A percentile compares a stretch with the other conserved stretches of the same genome.
Conservation (phyloP, 2,113 vertebrate genomes). For the Sylvietta virens region DNA sequence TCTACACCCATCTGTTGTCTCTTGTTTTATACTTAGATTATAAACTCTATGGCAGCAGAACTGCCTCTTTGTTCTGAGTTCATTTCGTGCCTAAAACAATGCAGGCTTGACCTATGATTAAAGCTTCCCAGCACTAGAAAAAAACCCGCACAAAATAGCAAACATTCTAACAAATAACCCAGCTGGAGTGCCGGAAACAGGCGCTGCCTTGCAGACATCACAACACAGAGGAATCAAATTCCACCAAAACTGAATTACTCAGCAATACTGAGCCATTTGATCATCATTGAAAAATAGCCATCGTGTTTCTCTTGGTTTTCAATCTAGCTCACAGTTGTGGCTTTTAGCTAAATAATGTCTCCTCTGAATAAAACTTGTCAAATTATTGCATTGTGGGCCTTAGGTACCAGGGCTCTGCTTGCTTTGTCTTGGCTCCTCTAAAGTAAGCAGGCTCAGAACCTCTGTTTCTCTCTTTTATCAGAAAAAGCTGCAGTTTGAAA, state of each 20-base stretch:
- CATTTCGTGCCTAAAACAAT: slow-evolving; percentile 17
- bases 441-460: not conserved
- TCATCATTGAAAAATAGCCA: not conserved
- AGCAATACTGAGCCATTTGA: not conserved
- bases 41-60: not conserved
- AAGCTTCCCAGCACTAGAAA: not conserved
- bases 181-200: slow-evolving; percentile 5
- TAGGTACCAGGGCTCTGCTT: accelerated
- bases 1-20: slow-evolving; percentile 47
- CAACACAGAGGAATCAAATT: slow-evolving; percentile 5
- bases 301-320: not conserved
- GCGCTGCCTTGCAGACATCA: not conserved
- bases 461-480: not conserved
- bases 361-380: not conserved
- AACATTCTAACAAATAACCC: slow-evolving; percentile 17
- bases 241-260: slow-evolving; percentile 25
- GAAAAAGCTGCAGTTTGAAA: not conserved
- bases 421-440: not conserved
- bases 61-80: slow-evolving; percentile 8
- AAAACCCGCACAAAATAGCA: not conserved
- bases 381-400: not conserved
- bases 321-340: not conserved
- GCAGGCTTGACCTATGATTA: slow-evolving; percentile 3
- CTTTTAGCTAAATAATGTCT: not conserved
- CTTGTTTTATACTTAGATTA: slow-evolving; percentile 14